Base-by-base conservation (phyloP, 1,140 invertebrate genomes). In the Eueides isabella region DNA sequence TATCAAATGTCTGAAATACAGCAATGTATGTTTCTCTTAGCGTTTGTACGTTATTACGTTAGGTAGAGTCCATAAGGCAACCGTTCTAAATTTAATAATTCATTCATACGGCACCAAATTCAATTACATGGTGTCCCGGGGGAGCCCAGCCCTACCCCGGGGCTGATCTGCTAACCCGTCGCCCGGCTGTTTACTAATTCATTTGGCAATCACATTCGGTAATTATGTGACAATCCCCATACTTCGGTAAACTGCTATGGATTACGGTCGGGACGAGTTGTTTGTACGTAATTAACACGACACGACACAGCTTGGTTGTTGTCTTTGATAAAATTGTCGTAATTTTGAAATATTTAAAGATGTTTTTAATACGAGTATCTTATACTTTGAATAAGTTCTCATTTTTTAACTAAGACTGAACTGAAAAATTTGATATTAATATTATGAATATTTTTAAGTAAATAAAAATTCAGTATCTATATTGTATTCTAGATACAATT, bases 31-130 rank as follows among this genome's bases (percentile, higher is more conserved):
- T 11, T 14, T 1, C 19, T 12, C 12, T 48, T 7, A 19, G 38
- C 26, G 29, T 61, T 61, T 33, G 5, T 9, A 19, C 44, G 66
- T 30, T 33, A 41, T 61, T 30, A 55, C 7, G 44, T 14, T 62
- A 63, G 61, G 29, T 63, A 30, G 29, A 41, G 69, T 71, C 64
- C 23, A 66, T 63, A 72, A 75, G 67, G 71, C 71, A 62, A 72
- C 77, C 81, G 88, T 76, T 88, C 80, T 83, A 87, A 89, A 90
- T 91, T 90, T 91, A 90, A 91, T 91, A 90, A 90, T 90, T 91
- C 88, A 91, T 90, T 92, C 87, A 90, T 90, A 55, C 88, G 87
- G 83, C 82, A 80, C 84, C 83, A 88, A 90, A 90, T 92, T 92
- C 86, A 89, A 90, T 90, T 90, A 90, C 85, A 78, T 76, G 80